These are phyloP conservation scores for Xenops minutus DNA, from an alignment of 2,797 vertebrate genomes.

Conservation along the genomic window DNA sequence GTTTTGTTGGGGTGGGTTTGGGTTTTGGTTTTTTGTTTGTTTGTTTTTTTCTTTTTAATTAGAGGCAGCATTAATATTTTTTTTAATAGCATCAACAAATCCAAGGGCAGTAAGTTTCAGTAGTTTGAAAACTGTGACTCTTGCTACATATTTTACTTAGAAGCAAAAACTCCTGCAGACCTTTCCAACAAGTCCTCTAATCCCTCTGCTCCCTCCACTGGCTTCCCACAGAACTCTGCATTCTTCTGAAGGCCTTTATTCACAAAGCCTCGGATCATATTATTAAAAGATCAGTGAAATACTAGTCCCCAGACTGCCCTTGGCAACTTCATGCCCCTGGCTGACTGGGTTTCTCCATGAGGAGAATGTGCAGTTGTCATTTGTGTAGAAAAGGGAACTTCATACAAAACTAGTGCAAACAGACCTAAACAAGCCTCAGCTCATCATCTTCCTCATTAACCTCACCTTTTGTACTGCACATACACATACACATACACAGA, in stretches of 20 bases:
- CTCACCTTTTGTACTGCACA: background rate
- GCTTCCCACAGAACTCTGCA: constrained; percentile 34
- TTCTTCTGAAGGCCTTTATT: constrained; percentile 41
- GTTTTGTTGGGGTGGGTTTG: background rate
- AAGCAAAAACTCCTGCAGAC: constrained; percentile 4
- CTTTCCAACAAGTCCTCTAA: constrained; percentile 47
- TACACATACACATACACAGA: fast-evolving
- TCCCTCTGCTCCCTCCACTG: constrained; percentile 53
- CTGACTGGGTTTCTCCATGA: background rate
- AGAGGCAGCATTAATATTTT: background rate
- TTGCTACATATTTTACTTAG: background rate
- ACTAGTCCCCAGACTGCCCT: background rate
- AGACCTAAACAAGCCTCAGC: background rate
- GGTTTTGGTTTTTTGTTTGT: too few relatives aligned
- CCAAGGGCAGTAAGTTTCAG: background rate
- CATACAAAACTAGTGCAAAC: background rate
- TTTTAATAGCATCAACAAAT: background rate
- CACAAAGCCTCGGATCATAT: constrained; percentile 24
- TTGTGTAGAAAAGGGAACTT: background rate
- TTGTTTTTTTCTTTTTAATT: background rate
- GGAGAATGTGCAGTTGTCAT: background rate
- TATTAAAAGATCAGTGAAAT: constrained; percentile 55
- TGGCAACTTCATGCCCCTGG: constrained; percentile 18
- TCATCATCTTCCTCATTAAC: background rate
- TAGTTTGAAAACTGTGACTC: constrained; percentile 14